Conservation (phyloP, 2,113 vertebrate genomes). For the Holacanthus passer region DNA sequence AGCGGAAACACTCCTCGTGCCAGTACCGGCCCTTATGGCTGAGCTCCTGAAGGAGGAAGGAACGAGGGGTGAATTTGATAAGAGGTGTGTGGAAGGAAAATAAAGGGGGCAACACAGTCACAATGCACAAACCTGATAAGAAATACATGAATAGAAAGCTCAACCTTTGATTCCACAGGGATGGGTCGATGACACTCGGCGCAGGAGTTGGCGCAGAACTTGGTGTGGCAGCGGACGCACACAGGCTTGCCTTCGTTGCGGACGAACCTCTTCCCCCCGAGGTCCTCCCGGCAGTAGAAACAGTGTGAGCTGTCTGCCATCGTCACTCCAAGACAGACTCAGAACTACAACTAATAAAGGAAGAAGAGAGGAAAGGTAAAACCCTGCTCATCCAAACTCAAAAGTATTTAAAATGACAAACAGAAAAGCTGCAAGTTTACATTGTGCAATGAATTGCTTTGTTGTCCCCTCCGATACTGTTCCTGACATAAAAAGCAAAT, state of each 20-base stretch:
- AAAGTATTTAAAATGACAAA: too few species aligned
- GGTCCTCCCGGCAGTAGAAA: slow-evolving; percentile 91
- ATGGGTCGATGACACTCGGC: slow-evolving; percentile 93
- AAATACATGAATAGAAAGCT: neutral
- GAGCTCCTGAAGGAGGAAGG: slow-evolving; percentile 88
- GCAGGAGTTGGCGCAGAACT: slow-evolving; percentile 95
- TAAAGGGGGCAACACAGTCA: neutral
- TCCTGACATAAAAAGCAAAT: too few species aligned
- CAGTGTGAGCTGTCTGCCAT: slow-evolving; percentile 92
- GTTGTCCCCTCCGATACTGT: too few species aligned
- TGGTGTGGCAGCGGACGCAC: slow-evolving; percentile 95
- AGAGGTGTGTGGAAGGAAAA: neutral
- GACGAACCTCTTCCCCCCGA: slow-evolving; percentile 93
- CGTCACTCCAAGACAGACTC: slow-evolving; percentile 78
- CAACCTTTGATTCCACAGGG: slow-evolving; percentile 92
- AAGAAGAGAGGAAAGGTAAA: neutral
- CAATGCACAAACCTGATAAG: neutral
- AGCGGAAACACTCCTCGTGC: slow-evolving; percentile 95
- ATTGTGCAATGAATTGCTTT: too few species aligned
- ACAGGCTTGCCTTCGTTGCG: slow-evolving; percentile 91
- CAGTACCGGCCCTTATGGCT: slow-evolving; percentile 94
- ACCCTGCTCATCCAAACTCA: neutral
- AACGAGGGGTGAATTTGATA: neutral
- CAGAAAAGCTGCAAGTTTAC: too few species aligned
- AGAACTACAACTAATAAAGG: slow-evolving; percentile 19